phyloP scores from a whole-genome alignment of 2,888 invertebrate genomes.

The Acanthopleura granulata region DNA sequence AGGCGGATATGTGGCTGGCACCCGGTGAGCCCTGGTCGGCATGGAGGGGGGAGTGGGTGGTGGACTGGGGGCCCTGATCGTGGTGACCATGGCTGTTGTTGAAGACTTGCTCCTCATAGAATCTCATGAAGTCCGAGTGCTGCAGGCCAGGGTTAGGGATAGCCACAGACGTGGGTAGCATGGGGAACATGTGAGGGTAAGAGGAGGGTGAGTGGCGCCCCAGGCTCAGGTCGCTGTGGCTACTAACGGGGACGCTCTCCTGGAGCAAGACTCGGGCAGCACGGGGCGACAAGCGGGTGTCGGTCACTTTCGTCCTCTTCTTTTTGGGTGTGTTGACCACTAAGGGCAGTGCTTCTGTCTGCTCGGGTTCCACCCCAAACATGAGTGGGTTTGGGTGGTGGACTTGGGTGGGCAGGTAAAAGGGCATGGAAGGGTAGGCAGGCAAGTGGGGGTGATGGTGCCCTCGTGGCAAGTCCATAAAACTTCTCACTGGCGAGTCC shows the following conservation, averaged over 20 bases:
- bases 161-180: conserved; percentile 94
- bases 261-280: conserved; percentile 63
- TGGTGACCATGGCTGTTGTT: conserved; percentile 72
- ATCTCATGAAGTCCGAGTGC: conserved; percentile 61
- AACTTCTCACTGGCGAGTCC: conserved; percentile 11
- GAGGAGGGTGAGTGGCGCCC: conserved; percentile 21
- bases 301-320: conserved; percentile 94
- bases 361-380: conserved; percentile 61
- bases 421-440: conserved; percentile 75
- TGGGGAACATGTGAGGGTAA: conserved; percentile 85
- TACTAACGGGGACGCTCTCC: conserved; percentile 41
- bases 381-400: conserved; percentile 72
- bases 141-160: conserved; percentile 96
- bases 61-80: conserved; percentile 35
- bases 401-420: conserved; percentile 76
- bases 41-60: conserved; percentile 51
- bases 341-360: conserved; percentile 87
- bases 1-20: conserved; percentile 51
- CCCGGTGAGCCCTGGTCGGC: conserved; percentile 51
- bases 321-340: conserved; percentile 94
- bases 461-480: conserved; percentile 40
- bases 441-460: conserved; percentile 60
- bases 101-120: conserved; percentile 28
- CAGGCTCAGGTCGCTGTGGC: conserved; percentile 31
- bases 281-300: conserved; percentile 67